phyloP scores from a whole-genome alignment of 2,888 invertebrate species.

The Phyllotreta striolata region DNA sequence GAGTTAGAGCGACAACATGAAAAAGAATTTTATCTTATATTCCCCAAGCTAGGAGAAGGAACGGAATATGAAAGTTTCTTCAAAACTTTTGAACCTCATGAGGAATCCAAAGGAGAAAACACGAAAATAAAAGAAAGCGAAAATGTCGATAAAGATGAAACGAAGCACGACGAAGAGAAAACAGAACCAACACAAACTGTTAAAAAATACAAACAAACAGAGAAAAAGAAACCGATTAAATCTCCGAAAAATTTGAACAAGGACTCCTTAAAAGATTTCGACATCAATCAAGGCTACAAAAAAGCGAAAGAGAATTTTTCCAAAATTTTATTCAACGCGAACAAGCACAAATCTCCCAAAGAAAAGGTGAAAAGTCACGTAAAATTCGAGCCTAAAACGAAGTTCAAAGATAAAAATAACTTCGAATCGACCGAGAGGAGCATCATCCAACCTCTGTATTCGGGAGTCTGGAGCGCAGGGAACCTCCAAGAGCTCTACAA shows the following conservation, averaged over 20 bases:
- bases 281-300: conserved; percentile 28
- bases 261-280: conserved; percentile 10
- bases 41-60: conserved; percentile 39
- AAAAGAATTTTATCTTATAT: conserved; percentile 34
- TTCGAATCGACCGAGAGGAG: conserved; percentile 39
- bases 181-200: conserved; percentile 17
- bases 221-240: conserved; percentile 1
- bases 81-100: conserved; percentile 22
- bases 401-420: conserved; percentile 35
- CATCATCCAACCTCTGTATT: conserved; percentile 47
- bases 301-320: conserved; percentile 29
- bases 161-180: conserved; percentile 13
- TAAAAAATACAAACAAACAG: conserved; percentile 22
- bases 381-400: conserved; percentile 27
- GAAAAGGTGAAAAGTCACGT: conserved; percentile 26
- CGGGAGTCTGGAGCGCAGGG: conserved; percentile 50
- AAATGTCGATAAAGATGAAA: conserved; percentile 14
- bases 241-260: conserved; percentile 13
- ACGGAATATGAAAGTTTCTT: conserved; percentile 38
- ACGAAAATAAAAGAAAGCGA: conserved; percentile 17
- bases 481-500: conserved; percentile 51
- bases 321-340: conserved; percentile 21
- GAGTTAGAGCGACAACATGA: conserved; percentile 34
- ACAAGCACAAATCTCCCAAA: conserved; percentile 34
- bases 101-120: conserved; percentile 14